Conservation (phyloP, 2,888 invertebrate genomes). For the Agrotis segetum region DNA sequence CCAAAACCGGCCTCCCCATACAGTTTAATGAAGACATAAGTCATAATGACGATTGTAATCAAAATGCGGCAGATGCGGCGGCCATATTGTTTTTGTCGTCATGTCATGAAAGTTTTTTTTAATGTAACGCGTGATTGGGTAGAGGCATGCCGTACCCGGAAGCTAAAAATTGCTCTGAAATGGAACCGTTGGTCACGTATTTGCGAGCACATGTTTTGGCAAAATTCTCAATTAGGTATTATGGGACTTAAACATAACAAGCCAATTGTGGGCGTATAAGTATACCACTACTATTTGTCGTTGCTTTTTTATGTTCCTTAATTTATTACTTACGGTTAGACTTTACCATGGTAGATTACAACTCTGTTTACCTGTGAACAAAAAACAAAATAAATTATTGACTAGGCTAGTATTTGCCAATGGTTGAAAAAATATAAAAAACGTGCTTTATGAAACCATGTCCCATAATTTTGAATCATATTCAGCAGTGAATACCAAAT, state of each 20-base stretch:
- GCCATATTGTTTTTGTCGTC: slow-evolving; percentile 62
- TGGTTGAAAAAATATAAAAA: too few species aligned
- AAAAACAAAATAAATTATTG: not conserved
- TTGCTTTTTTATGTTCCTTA: too few species aligned
- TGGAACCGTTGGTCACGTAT: not conserved
- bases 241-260: not conserved
- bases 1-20: slow-evolving; percentile 44
- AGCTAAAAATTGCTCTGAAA: slow-evolving; percentile 12
- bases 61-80: slow-evolving; percentile 62
- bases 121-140: slow-evolving; percentile 20
- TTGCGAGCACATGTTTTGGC: not conserved
- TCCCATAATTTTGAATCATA: not conserved
- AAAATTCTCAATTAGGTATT: not conserved
- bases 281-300: too few species aligned
- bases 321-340: not conserved
- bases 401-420: too few species aligned
- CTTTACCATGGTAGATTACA: not conserved
- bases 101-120: slow-evolving; percentile 43
- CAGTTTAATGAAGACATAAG: slow-evolving; percentile 55
- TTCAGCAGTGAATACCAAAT: not conserved
- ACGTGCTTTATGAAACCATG: too few species aligned
- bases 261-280: too few species aligned
- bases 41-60: slow-evolving; percentile 62
- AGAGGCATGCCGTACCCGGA: slow-evolving; percentile 23
- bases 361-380: slow-evolving; percentile 4